A percentile compares a stretch with the other conserved stretches of the same genome.
These are phyloP conservation scores for Grammomys dolichurus DNA, from an alignment of 2,113 vertebrate species.

Conservation along the genomic window DNA sequence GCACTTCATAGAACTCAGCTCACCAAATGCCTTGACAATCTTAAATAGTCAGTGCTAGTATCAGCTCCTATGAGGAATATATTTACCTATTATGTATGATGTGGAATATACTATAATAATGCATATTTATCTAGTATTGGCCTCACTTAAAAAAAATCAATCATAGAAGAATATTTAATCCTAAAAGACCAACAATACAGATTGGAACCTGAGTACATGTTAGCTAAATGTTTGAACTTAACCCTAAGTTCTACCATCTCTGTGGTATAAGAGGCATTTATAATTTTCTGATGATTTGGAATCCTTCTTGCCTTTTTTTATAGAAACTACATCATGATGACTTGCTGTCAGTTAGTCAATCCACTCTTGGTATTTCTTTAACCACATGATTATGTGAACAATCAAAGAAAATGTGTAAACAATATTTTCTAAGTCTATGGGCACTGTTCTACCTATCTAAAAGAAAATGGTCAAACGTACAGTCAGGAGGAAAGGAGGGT, in stretches of 20 bases:
- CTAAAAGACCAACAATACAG: not conserved
- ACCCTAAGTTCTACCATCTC: not conserved
- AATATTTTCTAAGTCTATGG: not conserved
- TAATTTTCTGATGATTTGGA: not conserved
- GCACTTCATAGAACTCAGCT: not conserved
- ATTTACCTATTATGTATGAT: not conserved
- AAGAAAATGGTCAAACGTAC: not conserved
- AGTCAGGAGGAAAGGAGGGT: too few relatives aligned
- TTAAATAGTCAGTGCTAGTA: not conserved
- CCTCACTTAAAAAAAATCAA: not conserved
- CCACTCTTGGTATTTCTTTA: constrained; percentile 53
- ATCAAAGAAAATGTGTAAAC: constrained; percentile 38
- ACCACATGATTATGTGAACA: constrained; percentile 46
- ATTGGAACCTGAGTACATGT: not conserved
- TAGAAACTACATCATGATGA: constrained; percentile 48
- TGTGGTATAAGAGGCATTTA: not conserved
- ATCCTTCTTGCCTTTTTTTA: constrained; percentile 1
- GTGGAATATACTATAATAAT: too few relatives aligned
- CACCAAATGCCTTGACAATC: not conserved
- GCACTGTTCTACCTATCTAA: constrained; percentile 1
- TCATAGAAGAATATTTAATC: not conserved
- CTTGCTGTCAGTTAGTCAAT: constrained; percentile 61
- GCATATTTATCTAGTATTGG: not conserved
- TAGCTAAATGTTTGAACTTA: not conserved
- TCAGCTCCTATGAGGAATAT: not conserved